Evolutionary conservation across 2,888 invertebrate species (phyloP).

Genomic region (Neelides folsomi): DNA sequence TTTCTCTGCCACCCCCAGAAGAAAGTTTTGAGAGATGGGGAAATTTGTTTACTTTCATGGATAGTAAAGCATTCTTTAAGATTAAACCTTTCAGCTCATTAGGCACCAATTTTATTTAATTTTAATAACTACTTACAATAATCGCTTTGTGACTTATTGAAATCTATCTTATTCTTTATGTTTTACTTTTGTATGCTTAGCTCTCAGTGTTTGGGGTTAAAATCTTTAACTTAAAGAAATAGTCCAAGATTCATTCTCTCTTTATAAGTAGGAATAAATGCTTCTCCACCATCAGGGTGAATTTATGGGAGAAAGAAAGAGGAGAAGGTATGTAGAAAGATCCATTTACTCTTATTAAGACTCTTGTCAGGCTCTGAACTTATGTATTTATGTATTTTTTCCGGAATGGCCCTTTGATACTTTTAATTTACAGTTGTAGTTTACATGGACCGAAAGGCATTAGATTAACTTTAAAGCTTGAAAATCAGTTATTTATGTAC

Average conservation of each 20-base stretch:
- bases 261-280: too few species aligned
- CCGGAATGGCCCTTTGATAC: slow-evolving; percentile 3
- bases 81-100: not conserved
- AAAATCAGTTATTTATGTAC: too few species aligned
- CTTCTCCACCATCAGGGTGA: too few species aligned
- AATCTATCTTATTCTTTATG: not conserved
- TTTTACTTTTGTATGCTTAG: not conserved
- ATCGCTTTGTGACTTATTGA: not conserved
- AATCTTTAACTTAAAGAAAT: not conserved
- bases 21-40: not conserved
- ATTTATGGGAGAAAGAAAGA: too few species aligned
- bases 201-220: too few species aligned
- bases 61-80: slow-evolving; percentile 5
- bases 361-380: too few species aligned
- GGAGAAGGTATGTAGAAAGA: too few species aligned
- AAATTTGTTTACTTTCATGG: slow-evolving; percentile 9
- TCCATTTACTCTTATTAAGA: too few species aligned
- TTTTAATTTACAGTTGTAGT: slow-evolving; percentile 2
- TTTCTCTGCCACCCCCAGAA: slow-evolving; percentile 12
- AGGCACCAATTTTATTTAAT: not conserved
- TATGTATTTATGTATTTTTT: too few species aligned
- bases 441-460: too few species aligned
- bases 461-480: too few species aligned
- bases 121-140: not conserved
- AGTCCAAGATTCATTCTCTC: not conserved